Conservation (phyloP, 2,888 invertebrate genomes). For the Troilus luridus region DNA sequence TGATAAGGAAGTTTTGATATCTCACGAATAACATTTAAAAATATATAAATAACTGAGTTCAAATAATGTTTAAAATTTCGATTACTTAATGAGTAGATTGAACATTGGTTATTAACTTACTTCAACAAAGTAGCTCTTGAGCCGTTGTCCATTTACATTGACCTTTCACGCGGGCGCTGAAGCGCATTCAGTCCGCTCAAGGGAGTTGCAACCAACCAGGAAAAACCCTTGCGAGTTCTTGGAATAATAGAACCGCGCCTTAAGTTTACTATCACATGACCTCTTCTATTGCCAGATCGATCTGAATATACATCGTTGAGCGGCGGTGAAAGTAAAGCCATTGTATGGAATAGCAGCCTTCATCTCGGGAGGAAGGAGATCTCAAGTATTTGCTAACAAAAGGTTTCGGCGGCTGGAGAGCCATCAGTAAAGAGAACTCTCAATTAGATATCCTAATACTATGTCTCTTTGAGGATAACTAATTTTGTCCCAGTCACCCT, state of each 20-base stretch:
- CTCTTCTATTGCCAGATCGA: background rate
- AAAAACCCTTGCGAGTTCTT: background rate
- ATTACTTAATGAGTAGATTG: too few relatives aligned
- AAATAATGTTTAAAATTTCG: too few relatives aligned
- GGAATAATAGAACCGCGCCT: background rate
- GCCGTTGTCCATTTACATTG: background rate
- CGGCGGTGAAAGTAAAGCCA: background rate
- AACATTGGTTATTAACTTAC: background rate
- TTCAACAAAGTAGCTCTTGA: background rate
- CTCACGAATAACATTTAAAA: too few relatives aligned
- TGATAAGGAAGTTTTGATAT: too few relatives aligned
- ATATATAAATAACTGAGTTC: too few relatives aligned
- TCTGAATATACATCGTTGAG: background rate
- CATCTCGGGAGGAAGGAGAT: background rate
- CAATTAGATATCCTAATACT: background rate
- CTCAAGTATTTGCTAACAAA: background rate
- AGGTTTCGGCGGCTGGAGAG: background rate
- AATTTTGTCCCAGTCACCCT: background rate
- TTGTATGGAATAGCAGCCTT: background rate
- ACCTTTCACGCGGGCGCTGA: background rate
- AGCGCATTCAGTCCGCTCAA: background rate
- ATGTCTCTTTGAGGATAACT: background rate
- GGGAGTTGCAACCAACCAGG: background rate
- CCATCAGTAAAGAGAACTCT: background rate
- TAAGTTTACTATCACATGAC: background rate